Base-by-base conservation (phyloP, 2,113 vertebrate species). In the Amazona guildingii region DNA sequence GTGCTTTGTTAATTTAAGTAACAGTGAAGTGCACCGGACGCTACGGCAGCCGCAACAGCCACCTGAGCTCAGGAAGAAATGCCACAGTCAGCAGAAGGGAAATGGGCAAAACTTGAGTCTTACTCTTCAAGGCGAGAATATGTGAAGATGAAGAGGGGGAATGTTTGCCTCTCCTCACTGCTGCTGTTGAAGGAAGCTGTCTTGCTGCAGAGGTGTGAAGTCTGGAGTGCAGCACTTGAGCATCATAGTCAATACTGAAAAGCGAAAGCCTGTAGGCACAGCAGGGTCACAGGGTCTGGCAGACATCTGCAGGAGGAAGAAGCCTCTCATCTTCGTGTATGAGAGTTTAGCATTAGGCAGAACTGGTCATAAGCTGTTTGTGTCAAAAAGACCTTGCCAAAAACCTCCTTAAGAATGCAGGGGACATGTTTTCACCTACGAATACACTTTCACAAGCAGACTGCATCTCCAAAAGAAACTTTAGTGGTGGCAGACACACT, bases 1-100 rank as follows among this genome's bases (percentile, higher is more conserved):
- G 62, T 4, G 43, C 85, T 96, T 79, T 95, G 90, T 93, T 90
- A 39, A 64, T 82, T 72, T 33, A 76, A 93, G 87, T 24, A 31
- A 87, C 66, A 93, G 29, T 55, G 9, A 13, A 91, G 82, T 2
- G 5, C 81, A 10, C 11, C 43, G 46, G 62, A 48, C 1, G 0
- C 57, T 48, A 78, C 35, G 72, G 88, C 85, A 87, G 70, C 96
- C 79, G 84, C 74, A 64, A 10, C 17, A 24, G 92, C 69, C 0
- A 1, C 57, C 51, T 49, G 31, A 20, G 55, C 84, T 72, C 19
- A 55, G 82, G 77, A 69, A 66, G 57, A 73, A 79, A 69, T 92
- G 44, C 23, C 23, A 10, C 15, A 1, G 8, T 59, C 0, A 0
- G 43, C 66, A 68, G 57, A 84, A 55, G 29, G 57, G n/a, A 78